These are phyloP conservation scores for Burhinus bistriatus DNA, from an alignment of 2,113 vertebrate genomes.

Conservation along the genomic window DNA sequence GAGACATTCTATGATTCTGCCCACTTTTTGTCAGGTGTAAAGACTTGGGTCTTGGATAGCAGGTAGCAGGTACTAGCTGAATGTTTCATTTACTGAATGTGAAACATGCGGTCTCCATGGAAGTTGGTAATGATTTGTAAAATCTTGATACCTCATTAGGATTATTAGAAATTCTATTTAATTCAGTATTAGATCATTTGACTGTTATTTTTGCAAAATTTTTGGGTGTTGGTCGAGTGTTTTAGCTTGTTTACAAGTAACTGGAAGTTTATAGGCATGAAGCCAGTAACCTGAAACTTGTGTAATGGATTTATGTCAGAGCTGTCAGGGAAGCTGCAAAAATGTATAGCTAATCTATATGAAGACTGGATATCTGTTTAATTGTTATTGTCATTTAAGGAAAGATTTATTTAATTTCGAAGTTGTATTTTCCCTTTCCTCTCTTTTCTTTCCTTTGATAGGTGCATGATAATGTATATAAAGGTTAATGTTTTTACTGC, in stretches of 20 bases:
- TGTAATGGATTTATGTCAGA: constrained; percentile 66
- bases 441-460: neutral
- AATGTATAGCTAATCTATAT: constrained; percentile 64
- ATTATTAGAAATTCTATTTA: neutral
- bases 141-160: neutral
- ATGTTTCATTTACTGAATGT: neutral
- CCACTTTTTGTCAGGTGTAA: neutral
- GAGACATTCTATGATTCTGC: neutral
- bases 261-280: constrained; percentile 58
- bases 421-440: neutral
- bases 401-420: constrained; percentile 52
- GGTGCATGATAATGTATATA: neutral
- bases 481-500: neutral
- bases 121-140: neutral
- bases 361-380: constrained; percentile 39
- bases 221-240: neutral
- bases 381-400: constrained; percentile 58
- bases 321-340: constrained; percentile 40
- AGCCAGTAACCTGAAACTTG: constrained; percentile 61
- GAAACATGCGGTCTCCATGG: neutral
- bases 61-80: neutral
- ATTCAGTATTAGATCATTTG: neutral
- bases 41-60: neutral
- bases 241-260: constrained; percentile 47
- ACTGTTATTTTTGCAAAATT: neutral